Conservation (phyloP, 2,113 vertebrate genomes). For the Prionailurus viverrinus region DNA sequence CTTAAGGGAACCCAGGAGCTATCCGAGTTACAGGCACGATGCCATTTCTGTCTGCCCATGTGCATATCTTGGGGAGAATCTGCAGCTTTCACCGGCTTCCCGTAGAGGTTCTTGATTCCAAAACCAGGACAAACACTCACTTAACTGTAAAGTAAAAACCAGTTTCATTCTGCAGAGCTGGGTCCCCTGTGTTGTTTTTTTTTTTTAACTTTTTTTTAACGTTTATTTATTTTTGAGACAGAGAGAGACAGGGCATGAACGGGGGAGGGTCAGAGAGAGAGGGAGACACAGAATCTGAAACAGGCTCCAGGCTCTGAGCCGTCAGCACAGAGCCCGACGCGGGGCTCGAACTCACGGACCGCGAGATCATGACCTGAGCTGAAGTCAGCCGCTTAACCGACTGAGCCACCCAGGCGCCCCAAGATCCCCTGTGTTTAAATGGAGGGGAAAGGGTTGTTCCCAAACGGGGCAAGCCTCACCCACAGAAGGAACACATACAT, state of each 20-base stretch:
- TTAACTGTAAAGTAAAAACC: background rate
- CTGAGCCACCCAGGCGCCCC: too few relatives aligned
- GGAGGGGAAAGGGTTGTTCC: background rate
- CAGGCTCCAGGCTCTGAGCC: too few relatives aligned
- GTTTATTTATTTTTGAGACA: too few relatives aligned
- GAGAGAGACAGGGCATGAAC: too few relatives aligned
- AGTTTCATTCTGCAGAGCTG: background rate
- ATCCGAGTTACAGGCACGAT: background rate
- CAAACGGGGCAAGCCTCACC: background rate
- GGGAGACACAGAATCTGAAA: too few relatives aligned
- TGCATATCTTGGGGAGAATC: background rate
- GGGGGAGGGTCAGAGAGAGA: too few relatives aligned
- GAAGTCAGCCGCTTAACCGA: too few relatives aligned
- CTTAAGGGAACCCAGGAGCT: background rate
- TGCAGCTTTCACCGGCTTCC: background rate
- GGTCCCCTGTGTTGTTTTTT: background rate
- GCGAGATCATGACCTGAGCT: too few relatives aligned
- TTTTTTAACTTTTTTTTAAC: too few relatives aligned
- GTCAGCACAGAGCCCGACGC: too few relatives aligned
- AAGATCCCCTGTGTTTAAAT: background rate
- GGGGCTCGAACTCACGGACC: too few relatives aligned
- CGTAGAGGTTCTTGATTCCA: background rate
- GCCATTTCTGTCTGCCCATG: background rate
- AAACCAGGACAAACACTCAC: background rate
- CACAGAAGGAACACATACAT: background rate